Base-by-base conservation (phyloP, 2,888 invertebrate species). In the Noctua comes region DNA sequence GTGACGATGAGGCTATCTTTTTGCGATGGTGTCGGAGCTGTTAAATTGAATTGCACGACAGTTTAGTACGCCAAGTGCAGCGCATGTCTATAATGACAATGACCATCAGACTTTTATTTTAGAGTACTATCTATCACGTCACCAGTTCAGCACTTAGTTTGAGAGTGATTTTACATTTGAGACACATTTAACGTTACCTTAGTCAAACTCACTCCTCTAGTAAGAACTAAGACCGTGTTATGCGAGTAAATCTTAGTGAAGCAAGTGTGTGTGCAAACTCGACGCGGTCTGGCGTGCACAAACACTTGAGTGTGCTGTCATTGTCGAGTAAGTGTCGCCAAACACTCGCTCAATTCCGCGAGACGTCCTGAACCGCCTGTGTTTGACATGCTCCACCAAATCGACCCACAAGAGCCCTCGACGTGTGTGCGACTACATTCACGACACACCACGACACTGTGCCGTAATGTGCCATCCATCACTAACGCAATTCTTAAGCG, bases 291-390 rank as follows among this genome's bases (percentile, higher is more conserved):
- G 88, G 90, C 89, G 89, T 89, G 91, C 89, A 85, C 93, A 93
- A 92, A 93, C 92, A 93, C 91, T 91, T 83, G 81, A 90, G 88
- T 88, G 87, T 86, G 88, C 90, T 87, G 91, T 89, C 91, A 92
- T 91, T 93, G 94, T 93, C 85, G 91, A 90, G 91, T 89, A 92
- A 93, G 93, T 94, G 93, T 94, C 91, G 90, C 86, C 93, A 93
- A 94, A 94, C 93, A 94, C 92, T 93, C 88, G 86, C 87, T 85
- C 88, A 88, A 85, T 89, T 83, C 86, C 88, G 88, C 87, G 89
- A 91, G 91, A 88, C 91, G 91, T 84, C 88, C 91, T 90, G 92
- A 91, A 91, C 92, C 90, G 88, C 76, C 91, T 92, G 92, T 94
- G 93, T 94, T 92, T 94, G 94, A 92, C 90, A 91, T 93, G 88